Evolutionary conservation across 2,888 invertebrate genomes (phyloP).

Genomic region (Rosalia funebris): DNA sequence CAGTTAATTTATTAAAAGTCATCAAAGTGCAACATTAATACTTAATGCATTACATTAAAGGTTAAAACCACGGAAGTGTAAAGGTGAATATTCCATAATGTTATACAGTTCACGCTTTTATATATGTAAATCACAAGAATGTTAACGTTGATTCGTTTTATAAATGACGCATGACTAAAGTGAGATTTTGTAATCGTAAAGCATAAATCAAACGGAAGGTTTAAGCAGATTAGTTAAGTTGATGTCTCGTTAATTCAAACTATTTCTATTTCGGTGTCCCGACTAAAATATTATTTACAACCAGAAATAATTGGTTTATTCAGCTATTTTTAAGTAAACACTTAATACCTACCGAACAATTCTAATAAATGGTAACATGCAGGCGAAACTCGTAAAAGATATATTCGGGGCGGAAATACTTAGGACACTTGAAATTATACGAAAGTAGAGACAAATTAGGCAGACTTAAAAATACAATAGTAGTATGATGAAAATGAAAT

Average conservation of each 20-base stretch:
- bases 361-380: too few relatives aligned
- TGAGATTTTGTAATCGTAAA: conserved; percentile 14
- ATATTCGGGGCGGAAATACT: too few relatives aligned
- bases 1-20: too few relatives aligned
- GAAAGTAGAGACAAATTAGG: too few relatives aligned
- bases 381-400: too few relatives aligned
- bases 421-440: too few relatives aligned
- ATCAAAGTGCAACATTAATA: too few relatives aligned
- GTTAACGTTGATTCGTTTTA: conserved; percentile 20
- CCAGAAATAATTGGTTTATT: conserved; percentile 15
- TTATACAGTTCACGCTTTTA: conserved; percentile 11
- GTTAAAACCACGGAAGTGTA: conserved; percentile 6
- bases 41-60: too few relatives aligned
- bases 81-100: conserved; percentile 20
- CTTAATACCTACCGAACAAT: too few relatives aligned
- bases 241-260: conserved; percentile 29
- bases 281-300: conserved; percentile 24
- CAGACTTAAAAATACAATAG: too few relatives aligned
- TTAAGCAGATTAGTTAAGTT: conserved; percentile 30
- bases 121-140: conserved; percentile 23
- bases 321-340: conserved; percentile 21
- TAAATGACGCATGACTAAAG: conserved; percentile 16
- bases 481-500: too few relatives aligned
- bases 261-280: conserved; percentile 19
- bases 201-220: conserved; percentile 19